phyloP scores from a whole-genome alignment of 2,113 vertebrate species.

The Nothoprocta perdicaria region DNA sequence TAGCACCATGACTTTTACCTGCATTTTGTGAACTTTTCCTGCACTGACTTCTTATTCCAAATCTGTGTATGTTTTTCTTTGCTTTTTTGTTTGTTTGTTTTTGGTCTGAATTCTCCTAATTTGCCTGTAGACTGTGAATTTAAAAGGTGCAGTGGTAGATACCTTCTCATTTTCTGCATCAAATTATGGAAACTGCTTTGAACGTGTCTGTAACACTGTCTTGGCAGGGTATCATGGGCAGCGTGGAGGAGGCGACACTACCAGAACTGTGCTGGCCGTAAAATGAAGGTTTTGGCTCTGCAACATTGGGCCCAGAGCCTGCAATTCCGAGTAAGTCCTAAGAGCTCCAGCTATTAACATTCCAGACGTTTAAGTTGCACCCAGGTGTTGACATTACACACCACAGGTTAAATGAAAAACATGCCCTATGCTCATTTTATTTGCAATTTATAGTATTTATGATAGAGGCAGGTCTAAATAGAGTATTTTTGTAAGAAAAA shows the following conservation, averaged over 20 bases:
- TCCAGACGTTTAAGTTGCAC: not conserved
- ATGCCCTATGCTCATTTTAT: not conserved
- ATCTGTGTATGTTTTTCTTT: not conserved
- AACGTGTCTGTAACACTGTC: not conserved
- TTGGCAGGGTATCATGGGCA: conserved; percentile 81
- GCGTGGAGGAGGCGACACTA: conserved; percentile 78
- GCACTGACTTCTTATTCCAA: not conserved
- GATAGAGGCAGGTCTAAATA: not conserved
- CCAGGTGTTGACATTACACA: accelerated
- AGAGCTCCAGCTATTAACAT: not conserved
- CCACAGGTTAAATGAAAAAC: not conserved
- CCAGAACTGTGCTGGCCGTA: not conserved
- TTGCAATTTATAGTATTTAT: not conserved
- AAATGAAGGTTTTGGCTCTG: conserved; percentile 74
- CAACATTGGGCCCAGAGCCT: conserved; percentile 76
- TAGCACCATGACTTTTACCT: not conserved
- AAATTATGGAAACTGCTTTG: not conserved
- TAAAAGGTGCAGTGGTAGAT: not conserved
- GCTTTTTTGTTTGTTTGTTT: not conserved
- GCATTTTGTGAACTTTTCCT: not conserved
- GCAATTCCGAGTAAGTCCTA: conserved; percentile 81
- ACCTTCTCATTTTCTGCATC: not conserved
- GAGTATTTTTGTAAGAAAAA: not conserved
- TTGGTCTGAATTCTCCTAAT: not conserved
- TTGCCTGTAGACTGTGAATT: not conserved